A percentile compares a stretch with the other conserved stretches of the same genome.
Evolutionary conservation across 2,888 invertebrate genomes (phyloP).

Genomic region (Hydrotaea diabolus): DNA sequence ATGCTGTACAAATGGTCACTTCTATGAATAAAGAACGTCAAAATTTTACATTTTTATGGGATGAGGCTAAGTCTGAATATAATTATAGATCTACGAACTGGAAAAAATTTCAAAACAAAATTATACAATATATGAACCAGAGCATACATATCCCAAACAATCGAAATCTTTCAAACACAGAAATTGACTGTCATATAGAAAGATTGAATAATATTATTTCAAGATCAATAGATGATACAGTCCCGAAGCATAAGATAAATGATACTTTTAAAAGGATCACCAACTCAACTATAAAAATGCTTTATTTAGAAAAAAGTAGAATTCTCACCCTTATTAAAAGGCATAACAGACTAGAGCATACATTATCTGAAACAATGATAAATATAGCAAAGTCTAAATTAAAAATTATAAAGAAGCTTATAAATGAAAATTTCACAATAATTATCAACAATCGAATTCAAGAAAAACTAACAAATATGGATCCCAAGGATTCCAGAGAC

Average conservation of each 20-base stretch:
- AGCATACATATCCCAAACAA: neutral
- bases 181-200: constrained; percentile 1
- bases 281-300: neutral
- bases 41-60: constrained; percentile 7
- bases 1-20: neutral
- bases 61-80: neutral
- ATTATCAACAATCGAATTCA: neutral
- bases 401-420: constrained; percentile 1
- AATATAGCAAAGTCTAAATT: neutral
- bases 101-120: neutral
- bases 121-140: neutral
- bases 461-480: constrained; percentile 14
- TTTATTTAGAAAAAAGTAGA: neutral
- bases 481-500: neutral
- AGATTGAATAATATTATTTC: neutral
- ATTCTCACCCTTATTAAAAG: neutral
- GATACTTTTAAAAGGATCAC: neutral
- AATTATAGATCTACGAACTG: neutral
- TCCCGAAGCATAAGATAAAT: neutral
- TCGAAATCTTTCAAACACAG: constrained; percentile 8
- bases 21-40: neutral
- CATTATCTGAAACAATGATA: neutral
- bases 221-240: neutral
- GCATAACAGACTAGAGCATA: neutral
- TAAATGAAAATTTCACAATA: neutral